Evolutionary conservation across 2,797 vertebrate genomes (phyloP), one percentile per base, ranked within the genome.

Genomic region (Eleutherodactylus coqui): DNA sequence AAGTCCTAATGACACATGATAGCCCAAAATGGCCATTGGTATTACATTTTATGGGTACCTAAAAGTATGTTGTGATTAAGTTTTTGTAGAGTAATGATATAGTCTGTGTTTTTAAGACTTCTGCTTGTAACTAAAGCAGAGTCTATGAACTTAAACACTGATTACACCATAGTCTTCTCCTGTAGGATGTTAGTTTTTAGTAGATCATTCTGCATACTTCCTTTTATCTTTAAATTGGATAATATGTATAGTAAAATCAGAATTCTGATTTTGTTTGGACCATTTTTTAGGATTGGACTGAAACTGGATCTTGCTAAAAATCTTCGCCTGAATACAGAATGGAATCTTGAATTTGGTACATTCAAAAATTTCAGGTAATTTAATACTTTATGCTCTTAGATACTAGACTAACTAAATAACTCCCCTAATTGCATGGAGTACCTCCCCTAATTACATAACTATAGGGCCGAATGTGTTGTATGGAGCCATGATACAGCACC

Each of bases 211-310:
- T 21, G 17, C 17, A 53, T 24, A 53, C 2, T 32, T 77, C 27
- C 36, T 53, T 21, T 17, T 45, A 53, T 14, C 27, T 77, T 53
- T 3, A 36, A 13, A 53, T 36, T 77, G 55, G 75, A 55, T 53
- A 77, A 55, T 34, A 55, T 55, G 29, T 76, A 53, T 24, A 53
- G 16, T 76, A 55, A n/a, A 77, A 77, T 77, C 49, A 38, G 32
- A 24, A 77, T 77, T 77, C 75, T 55, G 49, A 77, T 77, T 49
- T 55, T 77, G 21, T 77, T 77, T 77, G 75, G 32, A 55, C 49
- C 29, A 77, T 77, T 77, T 76, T 77, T 77, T 55, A 55, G 75
- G 75, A 55, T n/a, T 77, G 75, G 49, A 34, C 51, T 36, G 75
- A 77, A 55, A 77, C 49, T 11, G 49, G 75, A 77, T 55, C 9